A percentile compares a stretch with the other conserved stretches of the same genome.
Evolutionary conservation across 2,797 vertebrate species (phyloP).

Genomic region (Selene dorsalis): DNA sequence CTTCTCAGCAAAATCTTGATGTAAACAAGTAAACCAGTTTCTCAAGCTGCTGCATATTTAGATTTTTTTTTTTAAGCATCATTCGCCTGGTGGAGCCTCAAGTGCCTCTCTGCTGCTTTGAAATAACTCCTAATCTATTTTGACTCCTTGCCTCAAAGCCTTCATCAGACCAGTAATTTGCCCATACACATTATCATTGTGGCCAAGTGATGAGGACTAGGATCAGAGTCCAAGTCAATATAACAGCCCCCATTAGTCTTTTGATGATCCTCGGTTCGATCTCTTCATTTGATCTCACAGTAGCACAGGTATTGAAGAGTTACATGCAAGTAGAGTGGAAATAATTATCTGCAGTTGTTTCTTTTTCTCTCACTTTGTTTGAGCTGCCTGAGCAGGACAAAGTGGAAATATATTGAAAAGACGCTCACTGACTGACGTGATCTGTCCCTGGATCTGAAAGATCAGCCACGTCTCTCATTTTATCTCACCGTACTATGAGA

Average conservation of each 20-base stretch:
- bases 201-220: neutral
- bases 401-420: neutral
- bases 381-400: neutral
- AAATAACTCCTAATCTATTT: neutral
- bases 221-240: neutral
- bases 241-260: neutral
- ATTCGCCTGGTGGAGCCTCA: neutral
- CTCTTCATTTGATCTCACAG: too few species aligned
- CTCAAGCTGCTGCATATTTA: neutral
- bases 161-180: neutral
- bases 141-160: neutral
- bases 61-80: neutral
- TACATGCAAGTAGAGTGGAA: too few species aligned
- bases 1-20: neutral
- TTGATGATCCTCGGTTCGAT: neutral
- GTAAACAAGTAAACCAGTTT: neutral
- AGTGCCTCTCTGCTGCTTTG: constrained; percentile 13
- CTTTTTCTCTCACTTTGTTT: neutral
- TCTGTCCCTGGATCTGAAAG: constrained; percentile 9
- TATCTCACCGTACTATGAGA: constrained; percentile 3
- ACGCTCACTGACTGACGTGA: neutral
- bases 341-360: too few species aligned
- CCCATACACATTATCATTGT: neutral
- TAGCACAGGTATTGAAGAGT: too few species aligned
- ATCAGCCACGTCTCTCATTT: constrained; percentile 10